These are phyloP conservation scores for Chymomyza amoena DNA, from an alignment of 2,888 invertebrate genomes.

Conservation along the genomic window DNA sequence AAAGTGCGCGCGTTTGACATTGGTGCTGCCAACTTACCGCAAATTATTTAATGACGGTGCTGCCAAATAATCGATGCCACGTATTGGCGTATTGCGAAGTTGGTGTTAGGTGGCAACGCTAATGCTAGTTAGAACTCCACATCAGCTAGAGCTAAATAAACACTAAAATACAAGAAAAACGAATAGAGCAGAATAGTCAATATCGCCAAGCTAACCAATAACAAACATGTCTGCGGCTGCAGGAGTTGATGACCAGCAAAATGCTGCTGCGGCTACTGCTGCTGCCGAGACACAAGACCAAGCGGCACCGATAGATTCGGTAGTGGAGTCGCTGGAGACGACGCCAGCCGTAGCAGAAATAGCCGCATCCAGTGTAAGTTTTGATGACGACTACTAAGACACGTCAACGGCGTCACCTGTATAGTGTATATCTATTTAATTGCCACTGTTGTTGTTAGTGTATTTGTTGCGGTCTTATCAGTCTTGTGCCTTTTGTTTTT, in stretches of 20 bases:
- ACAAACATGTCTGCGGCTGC: constrained; percentile 55
- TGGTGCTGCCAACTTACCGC: constrained; percentile 23
- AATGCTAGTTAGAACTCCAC: constrained; percentile 35
- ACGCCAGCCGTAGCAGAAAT: constrained; percentile 75
- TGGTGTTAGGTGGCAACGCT: not conserved
- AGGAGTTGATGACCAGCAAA: constrained; percentile 54
- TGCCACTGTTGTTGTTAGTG: constrained; percentile 8
- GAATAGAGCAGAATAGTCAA: not conserved
- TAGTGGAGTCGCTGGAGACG: constrained; percentile 43
- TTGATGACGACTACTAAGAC: constrained; percentile 58
- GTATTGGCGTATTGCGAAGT: not conserved
- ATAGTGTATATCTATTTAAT: constrained; percentile 1
- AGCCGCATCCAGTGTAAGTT: constrained; percentile 78
- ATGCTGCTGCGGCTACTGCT: constrained; percentile 26
- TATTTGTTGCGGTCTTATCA: not conserved
- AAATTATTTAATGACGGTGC: not conserved
- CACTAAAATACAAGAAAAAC: constrained; percentile 23
- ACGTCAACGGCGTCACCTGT: constrained; percentile 29
- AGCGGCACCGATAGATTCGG: constrained; percentile 56
- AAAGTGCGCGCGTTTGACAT: not conserved
- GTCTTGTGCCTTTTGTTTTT: constrained; percentile 1
- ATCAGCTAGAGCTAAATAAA: constrained; percentile 52
- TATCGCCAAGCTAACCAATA: constrained; percentile 23
- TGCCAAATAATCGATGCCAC: not conserved
- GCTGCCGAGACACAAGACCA: constrained; percentile 41